A percentile compares a stretch with the other conserved stretches of the same genome.
Conservation (phyloP, 1,140 invertebrate species). For the Uloborus diversus region DNA sequence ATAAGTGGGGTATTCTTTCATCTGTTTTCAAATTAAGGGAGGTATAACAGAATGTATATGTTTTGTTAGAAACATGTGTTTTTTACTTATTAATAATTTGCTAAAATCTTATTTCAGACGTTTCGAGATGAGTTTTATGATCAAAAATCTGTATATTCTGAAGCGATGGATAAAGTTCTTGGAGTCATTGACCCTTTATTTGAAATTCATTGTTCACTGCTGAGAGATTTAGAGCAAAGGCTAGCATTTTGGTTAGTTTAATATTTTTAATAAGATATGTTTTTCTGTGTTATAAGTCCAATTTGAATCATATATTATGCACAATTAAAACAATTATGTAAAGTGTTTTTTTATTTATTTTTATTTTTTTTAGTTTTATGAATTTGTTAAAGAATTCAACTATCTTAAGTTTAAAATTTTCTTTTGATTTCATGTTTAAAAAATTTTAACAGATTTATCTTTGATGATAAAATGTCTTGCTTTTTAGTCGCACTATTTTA, state of each 20-base stretch:
- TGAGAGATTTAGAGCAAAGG: conserved; percentile 75
- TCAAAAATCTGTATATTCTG: conserved; percentile 69
- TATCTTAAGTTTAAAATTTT: no score
- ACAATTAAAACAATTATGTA: not conserved
- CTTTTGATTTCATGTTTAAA: no score
- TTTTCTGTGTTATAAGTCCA: conserved; percentile 58
- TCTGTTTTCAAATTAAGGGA: no score
- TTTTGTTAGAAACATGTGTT: not conserved
- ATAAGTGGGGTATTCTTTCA: no score
- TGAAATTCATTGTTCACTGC: conserved; percentile 73
- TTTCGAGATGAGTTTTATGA: conserved; percentile 74
- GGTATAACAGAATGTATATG: no score
- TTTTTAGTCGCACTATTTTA: no score
- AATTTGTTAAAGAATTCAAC: no score
- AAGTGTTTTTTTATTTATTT: no score
- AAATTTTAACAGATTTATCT: no score
- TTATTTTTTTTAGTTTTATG: no score
- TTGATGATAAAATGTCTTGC: no score
- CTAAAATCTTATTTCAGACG: no score
- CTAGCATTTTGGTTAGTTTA: conserved; percentile 72
- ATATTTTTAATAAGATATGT: not conserved
- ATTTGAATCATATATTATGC: not conserved
- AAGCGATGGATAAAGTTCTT: conserved; percentile 69
- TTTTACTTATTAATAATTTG: not conserved
- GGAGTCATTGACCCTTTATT: conserved; percentile 73